phyloP scores from a whole-genome alignment of 2,888 invertebrate genomes.

The Copidosoma aretas region DNA sequence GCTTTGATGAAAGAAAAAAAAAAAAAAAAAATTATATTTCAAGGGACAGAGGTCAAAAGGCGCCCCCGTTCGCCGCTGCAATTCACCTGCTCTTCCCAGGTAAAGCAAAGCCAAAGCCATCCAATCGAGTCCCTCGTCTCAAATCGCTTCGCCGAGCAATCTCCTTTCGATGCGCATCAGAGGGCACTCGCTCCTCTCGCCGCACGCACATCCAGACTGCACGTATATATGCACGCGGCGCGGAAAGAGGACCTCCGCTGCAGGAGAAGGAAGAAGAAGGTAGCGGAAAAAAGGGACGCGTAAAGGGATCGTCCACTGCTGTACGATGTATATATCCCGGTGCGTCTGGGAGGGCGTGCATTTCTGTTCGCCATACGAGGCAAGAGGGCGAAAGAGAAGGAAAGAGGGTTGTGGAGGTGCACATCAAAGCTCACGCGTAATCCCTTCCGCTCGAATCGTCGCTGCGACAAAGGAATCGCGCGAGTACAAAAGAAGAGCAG shows the following conservation, averaged over 20 bases:
- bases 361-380: constrained; percentile 3
- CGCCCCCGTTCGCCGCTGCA: no score
- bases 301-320: neutral
- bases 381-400: constrained; percentile 14
- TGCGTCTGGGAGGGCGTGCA: neutral
- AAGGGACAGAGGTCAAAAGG: no score
- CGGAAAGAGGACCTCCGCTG: neutral
- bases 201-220: neutral
- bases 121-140: constrained; percentile 24
- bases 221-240: neutral
- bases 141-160: constrained; percentile 29
- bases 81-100: neutral
- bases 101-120: constrained; percentile 15
- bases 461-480: constrained; percentile 10
- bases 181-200: neutral
- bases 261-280: neutral
- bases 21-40: neutral
- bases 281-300: neutral
- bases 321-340: neutral
- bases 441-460: no score
- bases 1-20: no score
- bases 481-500: neutral
- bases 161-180: constrained; percentile 25
- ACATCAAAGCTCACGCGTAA: no score
- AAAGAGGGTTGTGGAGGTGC: no score